phyloP scores from a whole-genome alignment of 1,140 invertebrate species.

The Lysiphlebus fabarum region DNA sequence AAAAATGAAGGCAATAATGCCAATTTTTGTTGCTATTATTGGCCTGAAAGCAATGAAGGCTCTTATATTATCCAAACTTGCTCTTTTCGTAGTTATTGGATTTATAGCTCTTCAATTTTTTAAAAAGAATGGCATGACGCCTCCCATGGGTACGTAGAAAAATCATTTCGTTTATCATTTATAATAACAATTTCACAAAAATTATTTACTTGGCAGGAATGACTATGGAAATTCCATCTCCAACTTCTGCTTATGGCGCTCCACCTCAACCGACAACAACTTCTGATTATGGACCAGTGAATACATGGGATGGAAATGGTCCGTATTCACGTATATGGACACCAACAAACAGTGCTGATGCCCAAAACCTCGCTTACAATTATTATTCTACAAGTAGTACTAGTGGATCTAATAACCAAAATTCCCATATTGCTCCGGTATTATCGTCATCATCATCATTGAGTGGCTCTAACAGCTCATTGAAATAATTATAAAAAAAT shows the following conservation, averaged over 20 bases:
- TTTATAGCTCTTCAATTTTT: conserved; percentile 75
- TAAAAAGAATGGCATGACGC: conserved; percentile 61
- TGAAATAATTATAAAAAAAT: conserved; percentile 28
- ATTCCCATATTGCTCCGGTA: conserved; percentile 48
- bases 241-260: conserved; percentile 58
- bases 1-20: conserved; percentile 79
- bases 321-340: conserved; percentile 75
- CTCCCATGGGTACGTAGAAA: conserved; percentile 44
- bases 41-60: conserved; percentile 80
- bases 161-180: no score
- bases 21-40: conserved; percentile 73
- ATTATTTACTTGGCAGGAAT: conserved; percentile 56
- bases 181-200: background rate
- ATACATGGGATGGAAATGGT: conserved; percentile 65
- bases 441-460: conserved; percentile 58
- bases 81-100: conserved; percentile 72
- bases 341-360: conserved; percentile 49
- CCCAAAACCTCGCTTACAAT: conserved; percentile 73
- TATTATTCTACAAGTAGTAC: conserved; percentile 63
- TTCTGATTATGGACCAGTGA: conserved; percentile 53
- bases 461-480: conserved; percentile 56
- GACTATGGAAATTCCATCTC: conserved; percentile 65
- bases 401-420: conserved; percentile 43
- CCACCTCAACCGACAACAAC: conserved; percentile 59
- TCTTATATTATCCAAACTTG: conserved; percentile 76